Percentiles rank a stretch among this genome's conserved stretches.
Evolutionary conservation across 2,888 invertebrate genomes (phyloP).

Genomic region (Stratiomys singularior): DNA sequence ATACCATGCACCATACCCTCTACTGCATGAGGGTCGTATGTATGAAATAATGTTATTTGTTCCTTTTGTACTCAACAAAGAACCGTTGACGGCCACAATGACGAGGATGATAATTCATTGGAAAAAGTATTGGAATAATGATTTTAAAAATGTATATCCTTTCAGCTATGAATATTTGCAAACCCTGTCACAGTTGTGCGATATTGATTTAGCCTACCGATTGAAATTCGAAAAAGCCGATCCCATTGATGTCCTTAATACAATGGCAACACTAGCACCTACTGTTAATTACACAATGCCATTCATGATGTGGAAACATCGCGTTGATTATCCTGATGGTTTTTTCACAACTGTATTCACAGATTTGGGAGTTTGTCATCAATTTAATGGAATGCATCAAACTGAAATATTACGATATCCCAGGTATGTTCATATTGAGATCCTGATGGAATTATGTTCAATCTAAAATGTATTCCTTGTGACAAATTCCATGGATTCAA

Average conservation of each 20-base stretch:
- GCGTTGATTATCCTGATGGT: constrained; percentile 32
- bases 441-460: neutral
- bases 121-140: neutral
- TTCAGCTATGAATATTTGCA: constrained; percentile 40
- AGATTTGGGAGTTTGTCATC: constrained; percentile 41
- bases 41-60: neutral
- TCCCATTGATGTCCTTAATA: constrained; percentile 22
- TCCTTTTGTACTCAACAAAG: neutral
- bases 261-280: constrained; percentile 19
- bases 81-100: neutral
- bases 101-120: neutral
- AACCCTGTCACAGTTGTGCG: constrained; percentile 32
- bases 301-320: constrained; percentile 20
- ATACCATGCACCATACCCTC: too few species aligned
- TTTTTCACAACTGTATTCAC: constrained; percentile 38
- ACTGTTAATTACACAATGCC: constrained; percentile 28
- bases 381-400: constrained; percentile 41
- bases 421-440: neutral
- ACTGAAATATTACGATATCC: constrained; percentile 28
- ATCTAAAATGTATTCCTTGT: neutral
- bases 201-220: constrained; percentile 35
- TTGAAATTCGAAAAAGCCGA: constrained; percentile 28
- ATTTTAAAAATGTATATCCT: constrained; percentile 4
- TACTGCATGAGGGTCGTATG: too few species aligned
- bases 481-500: too few species aligned